phyloP scores from a whole-genome alignment of 2,888 invertebrate species.

The Athrips mouffetella region DNA sequence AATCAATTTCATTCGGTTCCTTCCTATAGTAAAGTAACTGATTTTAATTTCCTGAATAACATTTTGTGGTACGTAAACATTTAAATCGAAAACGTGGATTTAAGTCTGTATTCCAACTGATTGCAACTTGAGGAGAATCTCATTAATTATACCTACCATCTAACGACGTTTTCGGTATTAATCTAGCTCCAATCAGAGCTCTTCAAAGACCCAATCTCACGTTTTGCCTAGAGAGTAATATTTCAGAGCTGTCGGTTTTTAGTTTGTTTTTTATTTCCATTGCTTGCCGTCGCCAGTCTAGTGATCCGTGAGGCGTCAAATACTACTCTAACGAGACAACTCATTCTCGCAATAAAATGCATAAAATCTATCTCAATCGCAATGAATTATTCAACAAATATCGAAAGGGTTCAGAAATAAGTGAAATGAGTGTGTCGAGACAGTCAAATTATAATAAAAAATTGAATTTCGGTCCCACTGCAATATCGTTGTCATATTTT shows the following conservation, averaged over 20 bases:
- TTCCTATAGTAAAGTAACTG: too few relatives aligned
- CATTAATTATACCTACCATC: too few relatives aligned
- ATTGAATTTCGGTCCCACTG: slow-evolving; percentile 37
- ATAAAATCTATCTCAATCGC: slow-evolving; percentile 37
- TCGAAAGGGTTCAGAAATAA: slow-evolving; percentile 59
- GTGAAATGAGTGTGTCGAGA: slow-evolving; percentile 56
- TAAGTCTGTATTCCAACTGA: too few relatives aligned
- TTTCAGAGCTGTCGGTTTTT: not conserved
- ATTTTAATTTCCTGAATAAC: too few relatives aligned
- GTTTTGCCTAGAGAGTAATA: not conserved
- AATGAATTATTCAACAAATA: slow-evolving; percentile 73
- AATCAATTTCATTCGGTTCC: too few relatives aligned
- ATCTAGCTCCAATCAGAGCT: not conserved
- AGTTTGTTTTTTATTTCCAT: slow-evolving; percentile 6
- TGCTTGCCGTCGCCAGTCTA: slow-evolving; percentile 24
- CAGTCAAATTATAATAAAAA: slow-evolving; percentile 63
- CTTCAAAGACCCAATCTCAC: not conserved
- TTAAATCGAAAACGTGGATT: not conserved
- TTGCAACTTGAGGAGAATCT: too few relatives aligned
- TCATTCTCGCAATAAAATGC: slow-evolving; percentile 53
- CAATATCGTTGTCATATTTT: slow-evolving; percentile 1
- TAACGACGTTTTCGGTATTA: too few relatives aligned
- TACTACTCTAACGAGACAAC: slow-evolving; percentile 48
- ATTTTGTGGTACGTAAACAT: too few relatives aligned
- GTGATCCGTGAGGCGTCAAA: slow-evolving; percentile 34